Conservation (phyloP, 2,113 vertebrate genomes). For the Oriolus oriolus region DNA sequence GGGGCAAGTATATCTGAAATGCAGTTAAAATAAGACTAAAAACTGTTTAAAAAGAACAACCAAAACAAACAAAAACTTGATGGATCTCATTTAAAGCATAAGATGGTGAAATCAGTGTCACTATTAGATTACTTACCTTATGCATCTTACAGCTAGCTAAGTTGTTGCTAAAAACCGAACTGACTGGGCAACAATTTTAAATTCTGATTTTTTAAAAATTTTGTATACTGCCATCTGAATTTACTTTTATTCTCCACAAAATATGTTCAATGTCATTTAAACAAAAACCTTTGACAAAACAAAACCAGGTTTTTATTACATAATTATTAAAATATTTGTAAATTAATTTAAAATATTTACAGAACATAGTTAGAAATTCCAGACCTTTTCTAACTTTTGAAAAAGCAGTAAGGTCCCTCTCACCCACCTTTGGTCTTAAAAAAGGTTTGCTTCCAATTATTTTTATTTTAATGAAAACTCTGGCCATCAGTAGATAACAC, state of each 20-base stretch:
- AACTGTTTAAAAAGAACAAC: not conserved
- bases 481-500: not conserved
- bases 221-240: not conserved
- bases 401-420: not conserved
- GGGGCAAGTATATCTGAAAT: not conserved
- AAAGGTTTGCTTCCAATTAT: accelerated
- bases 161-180: not conserved
- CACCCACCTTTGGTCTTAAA: not conserved
- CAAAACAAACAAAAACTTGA: not conserved
- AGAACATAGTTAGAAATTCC: not conserved
- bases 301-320: not conserved
- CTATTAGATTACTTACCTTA: not conserved
- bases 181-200: not conserved
- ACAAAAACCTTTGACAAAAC: not conserved
- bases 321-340: not conserved
- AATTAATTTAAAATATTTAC: not conserved
- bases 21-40: not conserved
- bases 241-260: not conserved
- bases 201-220: not conserved
- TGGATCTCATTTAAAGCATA: not conserved
- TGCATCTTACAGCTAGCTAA: not conserved
- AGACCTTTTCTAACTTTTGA: not conserved
- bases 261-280: not conserved
- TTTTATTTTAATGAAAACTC: not conserved
- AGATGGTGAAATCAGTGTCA: not conserved